Evolutionary conservation across 2,888 invertebrate genomes (phyloP), one percentile per base, ranked within the genome.

Genomic region (Stegana nigrithorax): DNA sequence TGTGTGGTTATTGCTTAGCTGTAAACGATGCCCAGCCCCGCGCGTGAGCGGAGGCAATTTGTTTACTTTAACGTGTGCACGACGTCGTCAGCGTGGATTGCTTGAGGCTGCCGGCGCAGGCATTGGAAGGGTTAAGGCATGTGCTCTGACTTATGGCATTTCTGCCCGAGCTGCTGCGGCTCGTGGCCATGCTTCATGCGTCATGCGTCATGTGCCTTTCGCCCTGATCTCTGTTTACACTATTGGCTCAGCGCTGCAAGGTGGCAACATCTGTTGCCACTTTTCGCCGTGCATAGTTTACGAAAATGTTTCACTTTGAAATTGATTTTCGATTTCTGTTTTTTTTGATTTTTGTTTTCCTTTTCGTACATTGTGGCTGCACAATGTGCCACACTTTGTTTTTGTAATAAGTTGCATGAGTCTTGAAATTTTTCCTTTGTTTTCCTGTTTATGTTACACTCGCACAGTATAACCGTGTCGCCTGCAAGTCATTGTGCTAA

Each of bases 181-280:
- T n/a, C n/a, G 32, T 32, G 8, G 32, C 10, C 32, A 8, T 32
- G n/a, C 32, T 32, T 8, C 4, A 8, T 32, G 32, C 32, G 10
- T 32, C n/a, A 32, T n/a, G 32, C 32, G 10, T 32, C 32, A 32
- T 2, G 3, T 32, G 32, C 32, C 6, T n/a, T 32, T n/a, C n/a
- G 32, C 32, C n/a, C 32, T 32, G 8, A n/a, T 2, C 3, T 32
- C 36, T 57, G 44, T 44, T 14, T 26, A 21, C 29, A 5, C 25
- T 47, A 55, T 50, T n/a, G n/a, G n/a, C n/a, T n/a, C n/a, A n/a
- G n/a, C n/a, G 50, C 25, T 53, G 59, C 63, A 61, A 64, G 75
- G 73, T 76, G 76, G 76, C 73, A 75, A 70, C 76, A 76, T 78
- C 78, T 76, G 75, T 76, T 74, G 69, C 57, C 72, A 69, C 63